Base-by-base conservation (phyloP, 1,140 invertebrate genomes). In the Phenacoccus solenopsis region DNA sequence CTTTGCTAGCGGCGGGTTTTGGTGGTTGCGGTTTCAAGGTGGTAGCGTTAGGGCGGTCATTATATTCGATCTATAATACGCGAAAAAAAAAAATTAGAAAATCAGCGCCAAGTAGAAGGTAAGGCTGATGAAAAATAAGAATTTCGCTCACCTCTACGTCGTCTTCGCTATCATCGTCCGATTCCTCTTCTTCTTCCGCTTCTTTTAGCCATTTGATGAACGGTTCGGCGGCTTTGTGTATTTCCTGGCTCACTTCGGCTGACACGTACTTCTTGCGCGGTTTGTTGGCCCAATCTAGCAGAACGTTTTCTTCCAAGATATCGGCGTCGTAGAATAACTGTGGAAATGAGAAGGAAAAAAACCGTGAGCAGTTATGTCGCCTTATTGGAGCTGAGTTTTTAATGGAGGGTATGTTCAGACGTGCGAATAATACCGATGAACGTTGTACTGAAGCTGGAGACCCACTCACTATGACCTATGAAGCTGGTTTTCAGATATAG, bases 141-240 rank as follows among this genome's bases (percentile, higher is more conserved):
- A 38, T 38, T n/a, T 38, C 56, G 25, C 49, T 77, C 75, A 85
- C 84, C 75, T 87, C 86, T 74, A 89, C 87, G 74, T 86, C 85
- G 76, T 85, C 84, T 72, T 87, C 85, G 70, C 86, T 86, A 67
- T 88, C 87, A 22, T 87, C 85, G 25, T 88, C 86, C 16, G 86
- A 85, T 28, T 85, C 86, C 69, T 91, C 88, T 78, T 97, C 94
- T 78, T 96, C 94, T 75, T 98, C 94, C 70, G 97, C 96, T 81
- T 98, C 93, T 78, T 93, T 87, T 57, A 99, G 84, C 97, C 97
- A 99, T 74, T 89, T 94, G 10, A 99, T 85, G 79, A 99, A 97
- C 38, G 93, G 94, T 76, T 89, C 85, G 61, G 94, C 95, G 76
- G 93, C 90, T 49, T 88, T 86, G 73, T 95, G 91, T 78, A 99